Percentiles rank a stretch among this genome's conserved stretches.
These are phyloP conservation scores for Hydropsyche tenuis DNA, from an alignment of 1,140 invertebrate species.

Conservation along the genomic window DNA sequence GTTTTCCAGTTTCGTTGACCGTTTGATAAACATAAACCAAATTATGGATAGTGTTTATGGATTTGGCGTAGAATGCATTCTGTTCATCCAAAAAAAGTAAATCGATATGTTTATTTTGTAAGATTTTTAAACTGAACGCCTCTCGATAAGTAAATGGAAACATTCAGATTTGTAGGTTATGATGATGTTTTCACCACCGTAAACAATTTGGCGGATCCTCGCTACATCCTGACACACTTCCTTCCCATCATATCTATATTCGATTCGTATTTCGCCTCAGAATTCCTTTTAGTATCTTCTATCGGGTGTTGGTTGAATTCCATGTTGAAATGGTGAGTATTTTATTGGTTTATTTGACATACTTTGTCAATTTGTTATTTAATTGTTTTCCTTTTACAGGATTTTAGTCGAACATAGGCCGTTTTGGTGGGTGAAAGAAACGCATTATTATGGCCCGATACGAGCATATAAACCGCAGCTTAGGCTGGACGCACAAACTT, in stretches of 20 bases:
- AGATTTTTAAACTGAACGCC: not conserved
- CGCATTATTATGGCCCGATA: constrained; percentile 38
- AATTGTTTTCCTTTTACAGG: constrained; percentile 31
- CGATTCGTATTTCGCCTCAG: constrained; percentile 40
- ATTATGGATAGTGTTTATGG: constrained; percentile 33
- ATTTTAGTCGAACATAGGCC: constrained; percentile 44
- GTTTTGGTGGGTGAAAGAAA: constrained; percentile 48
- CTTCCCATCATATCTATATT: constrained; percentile 41
- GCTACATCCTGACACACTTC: constrained; percentile 26
- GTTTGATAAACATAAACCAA: not conserved
- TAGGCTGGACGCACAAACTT: constrained; percentile 34
- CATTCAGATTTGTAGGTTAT: constrained; percentile 37
- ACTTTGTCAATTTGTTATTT: not conserved
- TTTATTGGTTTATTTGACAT: not conserved
- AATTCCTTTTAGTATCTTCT: constrained; percentile 34
- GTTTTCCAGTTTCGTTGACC: not conserved
- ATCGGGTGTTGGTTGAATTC: constrained; percentile 44
- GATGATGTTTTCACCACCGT: constrained; percentile 36
- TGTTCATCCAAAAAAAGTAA: constrained; percentile 31
- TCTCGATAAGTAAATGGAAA: not conserved
- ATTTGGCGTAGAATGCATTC: constrained; percentile 26
- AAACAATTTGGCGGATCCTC: constrained; percentile 41
- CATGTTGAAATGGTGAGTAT: constrained; percentile 44
- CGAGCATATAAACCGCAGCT: constrained; percentile 30
- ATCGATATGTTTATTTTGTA: not conserved